phyloP scores from a whole-genome alignment of 2,888 invertebrate genomes.

The Drosophila meridionalis region DNA sequence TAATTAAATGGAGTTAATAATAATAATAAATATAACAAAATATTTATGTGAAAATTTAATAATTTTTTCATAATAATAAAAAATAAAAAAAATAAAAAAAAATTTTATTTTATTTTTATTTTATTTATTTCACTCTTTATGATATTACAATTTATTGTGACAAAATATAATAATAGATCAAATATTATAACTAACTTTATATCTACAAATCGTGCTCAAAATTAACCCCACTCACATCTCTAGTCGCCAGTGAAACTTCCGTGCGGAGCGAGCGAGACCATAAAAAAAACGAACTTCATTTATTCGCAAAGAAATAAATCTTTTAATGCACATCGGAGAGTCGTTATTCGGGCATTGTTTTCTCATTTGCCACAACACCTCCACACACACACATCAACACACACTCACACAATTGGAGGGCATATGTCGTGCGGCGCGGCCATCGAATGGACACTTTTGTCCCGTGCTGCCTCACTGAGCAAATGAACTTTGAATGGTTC shows the following conservation, averaged over 20 bases:
- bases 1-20: no score
- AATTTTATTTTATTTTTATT: no score
- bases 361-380: conserved; percentile 77
- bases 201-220: not conserved
- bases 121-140: no score
- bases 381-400: conserved; percentile 12
- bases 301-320: conserved; percentile 74
- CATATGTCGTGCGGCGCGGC: conserved; percentile 55
- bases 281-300: conserved; percentile 72
- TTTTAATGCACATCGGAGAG: conserved; percentile 77
- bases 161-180: no score
- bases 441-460: conserved; percentile 58
- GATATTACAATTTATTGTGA: no score
- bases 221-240: not conserved
- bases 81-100: no score
- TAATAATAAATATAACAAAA: no score
- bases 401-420: conserved; percentile 5
- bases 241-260: not conserved
- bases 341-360: conserved; percentile 77
- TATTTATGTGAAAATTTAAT: no score
- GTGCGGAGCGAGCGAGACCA: conserved; percentile 6
- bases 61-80: no score
- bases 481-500: conserved; percentile 67
- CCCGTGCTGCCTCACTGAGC: conserved; percentile 26
- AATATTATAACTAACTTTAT: not conserved